Conservation (phyloP, 2,888 invertebrate genomes). For the Megastigmus dorsalis region DNA sequence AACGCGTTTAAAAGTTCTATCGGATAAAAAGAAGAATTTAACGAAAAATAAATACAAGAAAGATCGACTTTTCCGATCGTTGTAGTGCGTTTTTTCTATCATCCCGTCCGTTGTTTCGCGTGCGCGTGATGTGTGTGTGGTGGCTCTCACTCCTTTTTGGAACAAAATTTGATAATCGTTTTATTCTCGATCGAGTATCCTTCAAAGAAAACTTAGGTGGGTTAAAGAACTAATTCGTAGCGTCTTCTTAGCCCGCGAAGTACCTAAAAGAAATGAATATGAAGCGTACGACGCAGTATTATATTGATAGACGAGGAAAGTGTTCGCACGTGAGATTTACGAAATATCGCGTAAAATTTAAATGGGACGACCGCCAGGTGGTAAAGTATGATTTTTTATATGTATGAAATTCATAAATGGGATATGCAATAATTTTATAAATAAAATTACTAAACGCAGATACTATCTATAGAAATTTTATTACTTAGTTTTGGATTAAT, state of each 20-base stretch:
- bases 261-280: constrained; percentile 25
- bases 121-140: too few relatives aligned
- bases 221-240: constrained; percentile 20
- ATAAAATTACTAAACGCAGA: too few relatives aligned
- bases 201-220: constrained; percentile 5
- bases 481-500: too few relatives aligned
- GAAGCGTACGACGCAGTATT: constrained; percentile 46
- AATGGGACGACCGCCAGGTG: constrained; percentile 4
- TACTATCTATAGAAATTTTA: too few relatives aligned
- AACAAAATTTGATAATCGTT: constrained; percentile 49
- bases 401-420: constrained; percentile 14
- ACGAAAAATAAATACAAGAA: constrained; percentile 42
- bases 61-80: constrained; percentile 41
- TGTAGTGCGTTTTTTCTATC: constrained; percentile 38
- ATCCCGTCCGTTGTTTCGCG: constrained; percentile 46
- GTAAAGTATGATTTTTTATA: constrained; percentile 37
- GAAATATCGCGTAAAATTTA: constrained; percentile 12
- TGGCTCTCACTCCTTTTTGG: too few relatives aligned
- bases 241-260: constrained; percentile 39
- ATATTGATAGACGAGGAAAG: constrained; percentile 29
- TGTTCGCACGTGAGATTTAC: constrained; percentile 36
- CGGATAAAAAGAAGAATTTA: constrained; percentile 37
- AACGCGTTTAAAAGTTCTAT: not conserved
- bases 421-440: constrained; percentile 43
- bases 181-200: constrained; percentile 31